phyloP scores from a whole-genome alignment of 2,888 invertebrate species.

The Trichacis sp. region DNA sequence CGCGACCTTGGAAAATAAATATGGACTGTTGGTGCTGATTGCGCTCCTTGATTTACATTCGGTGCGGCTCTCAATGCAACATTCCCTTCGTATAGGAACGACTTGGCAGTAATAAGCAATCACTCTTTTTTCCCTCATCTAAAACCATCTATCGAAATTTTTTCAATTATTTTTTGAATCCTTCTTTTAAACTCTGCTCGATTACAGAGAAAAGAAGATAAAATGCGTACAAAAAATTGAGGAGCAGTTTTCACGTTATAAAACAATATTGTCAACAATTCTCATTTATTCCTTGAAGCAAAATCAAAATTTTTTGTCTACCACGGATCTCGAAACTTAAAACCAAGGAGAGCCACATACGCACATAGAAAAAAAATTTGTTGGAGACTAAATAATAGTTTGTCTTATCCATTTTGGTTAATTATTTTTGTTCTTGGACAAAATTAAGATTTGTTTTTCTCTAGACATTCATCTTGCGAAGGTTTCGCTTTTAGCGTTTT shows the following conservation, averaged over 20 bases:
- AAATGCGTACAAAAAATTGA: slow-evolving; percentile 27
- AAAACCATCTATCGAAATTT: no score
- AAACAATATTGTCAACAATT: no score
- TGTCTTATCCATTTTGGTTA: not conserved
- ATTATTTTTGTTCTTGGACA: slow-evolving; percentile 40
- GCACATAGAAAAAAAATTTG: slow-evolving; percentile 15
- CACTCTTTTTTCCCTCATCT: slow-evolving; percentile 39
- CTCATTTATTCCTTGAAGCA: no score
- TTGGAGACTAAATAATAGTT: slow-evolving; percentile 34
- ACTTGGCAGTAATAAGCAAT: slow-evolving; percentile 56
- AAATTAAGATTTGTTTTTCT: slow-evolving; percentile 53
- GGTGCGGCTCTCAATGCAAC: slow-evolving; percentile 17
- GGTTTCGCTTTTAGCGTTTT: slow-evolving; percentile 76
- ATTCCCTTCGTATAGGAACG: slow-evolving; percentile 49
- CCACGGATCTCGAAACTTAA: no score
- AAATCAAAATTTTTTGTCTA: no score
- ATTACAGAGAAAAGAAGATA: slow-evolving; percentile 48
- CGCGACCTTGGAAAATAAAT: slow-evolving; percentile 44
- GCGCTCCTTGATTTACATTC: slow-evolving; percentile 45
- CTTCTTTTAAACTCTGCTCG: slow-evolving; percentile 47
- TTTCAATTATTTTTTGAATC: slow-evolving; percentile 44
- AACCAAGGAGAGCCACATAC: not conserved
- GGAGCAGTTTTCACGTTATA: no score
- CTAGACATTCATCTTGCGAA: slow-evolving; percentile 39
- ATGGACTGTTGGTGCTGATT: slow-evolving; percentile 48